Evolutionary conservation across 2,797 vertebrate species (phyloP).

Genomic region (Acanthurus leucopareius): DNA sequence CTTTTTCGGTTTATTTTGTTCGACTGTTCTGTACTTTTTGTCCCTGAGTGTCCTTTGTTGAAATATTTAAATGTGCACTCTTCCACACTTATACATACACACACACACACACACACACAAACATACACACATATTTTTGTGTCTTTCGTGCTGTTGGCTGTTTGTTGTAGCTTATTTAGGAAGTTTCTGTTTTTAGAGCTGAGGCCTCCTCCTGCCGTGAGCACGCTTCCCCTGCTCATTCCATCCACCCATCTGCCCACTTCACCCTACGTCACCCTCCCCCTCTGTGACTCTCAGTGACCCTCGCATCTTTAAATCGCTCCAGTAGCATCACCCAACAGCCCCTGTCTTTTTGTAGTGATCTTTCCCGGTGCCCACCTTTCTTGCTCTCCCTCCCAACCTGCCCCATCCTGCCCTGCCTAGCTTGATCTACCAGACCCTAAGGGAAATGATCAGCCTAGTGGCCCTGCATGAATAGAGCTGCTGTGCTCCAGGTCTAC

Average conservation of each 20-base stretch:
- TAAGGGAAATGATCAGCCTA: conserved; percentile 58
- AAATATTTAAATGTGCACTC: conserved; percentile 30
- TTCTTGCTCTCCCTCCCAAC: conserved; percentile 35
- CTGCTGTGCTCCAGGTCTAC: conserved; percentile 67
- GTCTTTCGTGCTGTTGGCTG: conserved; percentile 55
- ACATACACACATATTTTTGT: conserved; percentile 33
- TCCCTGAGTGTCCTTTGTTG: conserved; percentile 32
- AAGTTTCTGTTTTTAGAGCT: conserved; percentile 50
- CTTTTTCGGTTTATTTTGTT: conserved; percentile 38
- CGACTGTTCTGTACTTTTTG: conserved; percentile 20
- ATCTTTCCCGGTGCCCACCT: conserved; percentile 33
- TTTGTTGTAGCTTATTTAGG: conserved; percentile 57
- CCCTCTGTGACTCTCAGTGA: conserved; percentile 25
- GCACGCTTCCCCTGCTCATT: conserved; percentile 61
- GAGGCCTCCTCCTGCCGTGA: conserved; percentile 60
- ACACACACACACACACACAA: not conserved
- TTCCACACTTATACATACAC: not conserved
- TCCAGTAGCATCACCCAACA: conserved; percentile 39
- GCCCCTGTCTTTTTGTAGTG: conserved; percentile 30
- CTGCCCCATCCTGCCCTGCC: conserved; percentile 34
- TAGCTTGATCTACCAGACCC: conserved; percentile 66
- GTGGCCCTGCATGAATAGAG: conserved; percentile 75
- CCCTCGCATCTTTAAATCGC: conserved; percentile 18
- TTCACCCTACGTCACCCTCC: conserved; percentile 20
- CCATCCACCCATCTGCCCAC: conserved; percentile 62